Conservation (phyloP, 2,113 vertebrate genomes). For the Aix galericulata region DNA sequence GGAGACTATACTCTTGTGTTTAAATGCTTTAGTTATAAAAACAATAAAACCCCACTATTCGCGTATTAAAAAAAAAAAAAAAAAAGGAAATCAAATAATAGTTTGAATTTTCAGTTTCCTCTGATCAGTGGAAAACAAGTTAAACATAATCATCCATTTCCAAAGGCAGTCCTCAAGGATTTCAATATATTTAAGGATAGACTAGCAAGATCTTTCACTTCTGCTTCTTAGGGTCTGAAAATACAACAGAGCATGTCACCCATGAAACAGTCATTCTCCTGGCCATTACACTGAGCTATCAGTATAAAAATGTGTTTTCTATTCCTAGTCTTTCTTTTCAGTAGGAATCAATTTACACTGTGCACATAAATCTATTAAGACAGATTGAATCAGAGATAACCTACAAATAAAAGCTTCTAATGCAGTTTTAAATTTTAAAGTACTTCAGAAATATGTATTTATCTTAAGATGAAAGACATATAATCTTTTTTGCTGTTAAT, state of each 20-base stretch:
- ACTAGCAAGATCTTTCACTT: background rate
- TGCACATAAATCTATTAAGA: background rate
- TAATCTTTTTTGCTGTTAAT: background rate
- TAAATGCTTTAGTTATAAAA: background rate
- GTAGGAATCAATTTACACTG: background rate
- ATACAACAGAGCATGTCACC: background rate
- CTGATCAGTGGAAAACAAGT: background rate
- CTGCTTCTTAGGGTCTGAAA: background rate
- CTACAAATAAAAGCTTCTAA: slow-evolving; percentile 18
- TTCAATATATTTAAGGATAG: background rate
- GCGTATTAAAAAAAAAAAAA: background rate
- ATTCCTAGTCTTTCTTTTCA: background rate
- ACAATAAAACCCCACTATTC: background rate
- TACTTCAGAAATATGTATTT: background rate
- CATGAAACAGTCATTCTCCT: background rate
- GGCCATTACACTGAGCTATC: background rate
- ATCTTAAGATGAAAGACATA: background rate
- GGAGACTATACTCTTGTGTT: background rate
- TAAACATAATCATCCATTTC: background rate
- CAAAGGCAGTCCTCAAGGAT: background rate
- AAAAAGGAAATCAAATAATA: background rate
- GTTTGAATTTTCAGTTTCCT: background rate
- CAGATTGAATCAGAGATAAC: slow-evolving; percentile 21
- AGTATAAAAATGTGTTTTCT: background rate
- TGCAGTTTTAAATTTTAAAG: background rate